Conservation (phyloP, 2,888 invertebrate genomes). For the Yponomeuta plumbellus region DNA sequence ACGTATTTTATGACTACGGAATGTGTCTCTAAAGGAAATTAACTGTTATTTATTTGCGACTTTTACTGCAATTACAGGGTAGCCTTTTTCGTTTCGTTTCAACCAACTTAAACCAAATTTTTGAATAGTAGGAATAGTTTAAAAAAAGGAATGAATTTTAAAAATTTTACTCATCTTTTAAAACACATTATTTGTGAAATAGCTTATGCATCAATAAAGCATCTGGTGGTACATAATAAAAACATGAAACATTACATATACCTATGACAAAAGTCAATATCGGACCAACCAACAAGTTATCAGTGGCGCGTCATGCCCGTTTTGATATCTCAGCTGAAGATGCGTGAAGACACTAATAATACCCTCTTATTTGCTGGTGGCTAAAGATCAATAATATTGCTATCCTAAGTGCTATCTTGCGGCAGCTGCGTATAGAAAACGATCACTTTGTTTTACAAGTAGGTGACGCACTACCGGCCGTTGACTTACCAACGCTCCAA, state of each 20-base stretch:
- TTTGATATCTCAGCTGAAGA: neutral
- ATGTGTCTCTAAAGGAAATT: slow-evolving; percentile 13
- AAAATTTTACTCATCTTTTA: too few relatives aligned
- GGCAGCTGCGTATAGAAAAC: neutral
- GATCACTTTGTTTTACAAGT: slow-evolving; percentile 3
- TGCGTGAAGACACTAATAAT: neutral
- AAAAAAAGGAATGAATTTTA: too few relatives aligned
- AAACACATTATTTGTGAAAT: neutral
- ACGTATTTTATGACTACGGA: slow-evolving; percentile 2
- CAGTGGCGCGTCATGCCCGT: neutral
- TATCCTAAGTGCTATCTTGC: neutral
- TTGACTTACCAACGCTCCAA: slow-evolving; percentile 18
- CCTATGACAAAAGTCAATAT: neutral
- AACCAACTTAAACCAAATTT: slow-evolving; percentile 5
- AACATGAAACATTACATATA: neutral
- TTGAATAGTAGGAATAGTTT: too few relatives aligned
- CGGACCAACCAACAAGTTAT: neutral
- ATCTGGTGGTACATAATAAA: neutral
- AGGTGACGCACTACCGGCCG: neutral
- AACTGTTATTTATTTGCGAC: slow-evolving; percentile 14
- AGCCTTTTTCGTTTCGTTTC: slow-evolving; percentile 14
- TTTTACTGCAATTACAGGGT: neutral
- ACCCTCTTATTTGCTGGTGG: neutral
- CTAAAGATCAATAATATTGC: slow-evolving; percentile 5
- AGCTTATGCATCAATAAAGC: neutral